Evolutionary conservation across 2,888 invertebrate species (phyloP).

Genomic region (Ceramica pisi): DNA sequence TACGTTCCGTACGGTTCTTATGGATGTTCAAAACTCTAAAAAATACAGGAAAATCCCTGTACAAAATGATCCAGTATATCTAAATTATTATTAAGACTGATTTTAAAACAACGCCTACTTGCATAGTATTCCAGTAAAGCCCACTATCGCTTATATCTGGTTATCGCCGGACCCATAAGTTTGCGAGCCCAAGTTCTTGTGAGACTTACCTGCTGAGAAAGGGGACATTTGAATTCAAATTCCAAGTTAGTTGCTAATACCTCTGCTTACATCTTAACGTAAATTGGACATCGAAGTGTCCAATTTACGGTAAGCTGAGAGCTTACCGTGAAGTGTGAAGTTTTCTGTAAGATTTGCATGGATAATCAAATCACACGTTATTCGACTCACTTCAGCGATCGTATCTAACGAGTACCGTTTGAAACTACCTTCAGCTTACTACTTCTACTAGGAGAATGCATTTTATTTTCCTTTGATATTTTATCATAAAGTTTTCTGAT

Average conservation of each 20-base stretch:
- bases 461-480: background rate
- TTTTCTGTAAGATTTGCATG: background rate
- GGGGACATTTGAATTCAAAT: constrained; percentile 43
- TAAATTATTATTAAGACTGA: background rate
- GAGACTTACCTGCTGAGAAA: constrained; percentile 13
- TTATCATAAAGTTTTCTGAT: background rate
- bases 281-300: constrained; percentile 17
- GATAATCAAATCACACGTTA: background rate
- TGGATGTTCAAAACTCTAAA: too few species aligned
- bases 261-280: constrained; percentile 21
- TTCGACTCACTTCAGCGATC: background rate
- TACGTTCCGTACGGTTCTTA: too few species aligned
- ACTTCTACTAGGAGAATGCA: background rate
- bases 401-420: background rate
- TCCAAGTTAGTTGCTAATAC: constrained; percentile 38
- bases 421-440: background rate
- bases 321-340: constrained; percentile 3
- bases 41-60: background rate
- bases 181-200: constrained; percentile 30
- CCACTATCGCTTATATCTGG: constrained; percentile 11
- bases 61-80: background rate
- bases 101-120: background rate
- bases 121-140: background rate
- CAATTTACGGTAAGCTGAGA: too few species aligned
- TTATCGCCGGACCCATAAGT: constrained; percentile 36